Evolutionary conservation across 2,888 invertebrate genomes (phyloP).

Genomic region (Pristionchus arcanus): DNA sequence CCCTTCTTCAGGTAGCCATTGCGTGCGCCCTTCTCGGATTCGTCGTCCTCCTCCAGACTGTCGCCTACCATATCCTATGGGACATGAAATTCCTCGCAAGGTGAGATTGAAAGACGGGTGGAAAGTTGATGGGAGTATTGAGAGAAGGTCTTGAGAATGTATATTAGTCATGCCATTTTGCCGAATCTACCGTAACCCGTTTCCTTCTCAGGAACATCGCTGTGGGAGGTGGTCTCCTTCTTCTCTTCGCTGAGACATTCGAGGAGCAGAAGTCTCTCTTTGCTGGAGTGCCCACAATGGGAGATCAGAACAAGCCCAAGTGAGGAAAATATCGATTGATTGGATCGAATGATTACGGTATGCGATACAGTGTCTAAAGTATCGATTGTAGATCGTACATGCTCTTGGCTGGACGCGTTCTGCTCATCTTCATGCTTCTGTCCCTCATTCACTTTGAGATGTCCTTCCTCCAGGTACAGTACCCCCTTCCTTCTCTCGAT

Average conservation of each 20-base stretch:
- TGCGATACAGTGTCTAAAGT: not conserved
- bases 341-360: not conserved
- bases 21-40: conserved; percentile 92
- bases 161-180: not conserved
- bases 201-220: conserved; percentile 88
- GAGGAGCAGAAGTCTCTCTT: conserved; percentile 86
- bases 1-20: conserved; percentile 84
- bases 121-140: not conserved
- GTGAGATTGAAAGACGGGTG: conserved; percentile 70
- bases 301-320: conserved; percentile 86
- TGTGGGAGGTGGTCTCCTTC: conserved; percentile 94
- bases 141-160: not conserved
- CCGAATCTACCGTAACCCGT: not conserved
- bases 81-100: conserved; percentile 95
- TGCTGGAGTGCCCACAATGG: conserved; percentile 87
- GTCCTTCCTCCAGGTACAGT: conserved; percentile 86
- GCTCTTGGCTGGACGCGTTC: conserved; percentile 94
- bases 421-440: conserved; percentile 98
- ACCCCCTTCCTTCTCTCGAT: not conserved
- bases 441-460: conserved; percentile 95
- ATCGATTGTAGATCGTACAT: conserved; percentile 90
- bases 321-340: not conserved
- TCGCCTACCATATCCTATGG: conserved; percentile 91
- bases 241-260: conserved; percentile 91
- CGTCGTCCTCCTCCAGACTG: conserved; percentile 92